Percentiles rank a stretch among this genome's conserved stretches.
Evolutionary conservation across 2,888 invertebrate genomes (phyloP).

Genomic region (Gymnocheta viridis): DNA sequence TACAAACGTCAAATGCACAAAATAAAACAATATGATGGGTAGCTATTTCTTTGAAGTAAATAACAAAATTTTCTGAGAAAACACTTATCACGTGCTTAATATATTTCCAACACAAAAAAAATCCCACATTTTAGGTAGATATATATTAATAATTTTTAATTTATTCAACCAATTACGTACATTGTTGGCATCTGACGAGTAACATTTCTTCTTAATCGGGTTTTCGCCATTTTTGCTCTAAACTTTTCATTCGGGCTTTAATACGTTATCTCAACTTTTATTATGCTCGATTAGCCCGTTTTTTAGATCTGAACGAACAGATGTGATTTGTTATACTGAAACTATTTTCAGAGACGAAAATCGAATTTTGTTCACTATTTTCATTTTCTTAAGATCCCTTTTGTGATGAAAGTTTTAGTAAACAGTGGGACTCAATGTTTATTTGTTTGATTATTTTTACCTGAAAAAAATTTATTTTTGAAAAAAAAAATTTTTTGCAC

Average conservation of each 20-base stretch:
- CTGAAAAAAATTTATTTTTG: too few relatives aligned
- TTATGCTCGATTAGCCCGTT: not conserved
- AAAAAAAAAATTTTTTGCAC: too few relatives aligned
- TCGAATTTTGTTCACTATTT: constrained; percentile 8
- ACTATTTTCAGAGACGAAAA: constrained; percentile 4
- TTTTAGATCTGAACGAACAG: constrained; percentile 37
- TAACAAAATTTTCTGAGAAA: constrained; percentile 23
- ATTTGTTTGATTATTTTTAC: too few relatives aligned
- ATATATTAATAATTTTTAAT: not conserved
- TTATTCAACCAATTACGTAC: constrained; percentile 72
- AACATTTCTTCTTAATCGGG: constrained; percentile 76
- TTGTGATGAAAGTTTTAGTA: not conserved
- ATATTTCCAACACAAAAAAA: constrained; percentile 22
- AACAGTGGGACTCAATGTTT: constrained; percentile 40
- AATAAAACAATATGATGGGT: constrained; percentile 12
- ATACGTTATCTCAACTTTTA: constrained; percentile 15
- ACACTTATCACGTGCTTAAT: constrained; percentile 22
- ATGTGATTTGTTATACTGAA: constrained; percentile 45
- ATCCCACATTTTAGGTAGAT: constrained; percentile 31
- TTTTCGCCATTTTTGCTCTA: constrained; percentile 74
- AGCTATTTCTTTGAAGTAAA: not conserved
- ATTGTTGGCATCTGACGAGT: constrained; percentile 75
- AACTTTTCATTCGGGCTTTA: not conserved
- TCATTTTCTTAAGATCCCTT: constrained; percentile 25
- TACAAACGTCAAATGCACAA: not conserved